Evolutionary conservation across 2,797 vertebrate genomes (phyloP).

Genomic region (Sebastes oblongus): DNA sequence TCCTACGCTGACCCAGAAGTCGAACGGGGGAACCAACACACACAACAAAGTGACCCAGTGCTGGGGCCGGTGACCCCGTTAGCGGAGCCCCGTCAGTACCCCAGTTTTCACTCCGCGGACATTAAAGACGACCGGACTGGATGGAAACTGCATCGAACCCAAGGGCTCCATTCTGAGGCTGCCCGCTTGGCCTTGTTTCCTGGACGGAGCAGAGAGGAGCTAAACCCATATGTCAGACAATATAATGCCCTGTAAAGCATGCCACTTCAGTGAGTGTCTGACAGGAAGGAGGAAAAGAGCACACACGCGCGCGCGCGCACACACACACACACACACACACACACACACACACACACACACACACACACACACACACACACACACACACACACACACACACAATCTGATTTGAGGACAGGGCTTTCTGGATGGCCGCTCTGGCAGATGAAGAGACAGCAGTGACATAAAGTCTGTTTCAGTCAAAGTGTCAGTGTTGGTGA

Average conservation of each 20-base stretch:
- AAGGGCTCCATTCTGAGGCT: slow-evolving; percentile 59
- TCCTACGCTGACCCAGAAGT: slow-evolving; percentile 56
- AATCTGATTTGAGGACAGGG: slow-evolving; percentile 71
- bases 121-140: slow-evolving; percentile 58
- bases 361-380: background rate
- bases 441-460: slow-evolving; percentile 77
- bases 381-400: slow-evolving; percentile 22
- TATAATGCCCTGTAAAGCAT: slow-evolving; percentile 76
- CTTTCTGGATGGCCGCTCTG: slow-evolving; percentile 77
- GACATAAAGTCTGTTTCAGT: slow-evolving; percentile 60
- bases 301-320: background rate
- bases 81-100: slow-evolving; percentile 44
- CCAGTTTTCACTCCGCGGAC: slow-evolving; percentile 58
- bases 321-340: too few relatives aligned
- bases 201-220: slow-evolving; percentile 66
- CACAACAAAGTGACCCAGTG: slow-evolving; percentile 50
- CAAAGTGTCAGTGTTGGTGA: slow-evolving; percentile 29
- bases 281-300: slow-evolving; percentile 43
- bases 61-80: slow-evolving; percentile 58
- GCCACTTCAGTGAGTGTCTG: slow-evolving; percentile 69
- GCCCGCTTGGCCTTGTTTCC: slow-evolving; percentile 69
- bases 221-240: slow-evolving; percentile 82
- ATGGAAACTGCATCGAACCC: slow-evolving; percentile 62
- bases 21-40: background rate
- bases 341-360: too few relatives aligned